Base-by-base conservation (phyloP, 2,797 vertebrate species). In the Numenius phaeopus region DNA sequence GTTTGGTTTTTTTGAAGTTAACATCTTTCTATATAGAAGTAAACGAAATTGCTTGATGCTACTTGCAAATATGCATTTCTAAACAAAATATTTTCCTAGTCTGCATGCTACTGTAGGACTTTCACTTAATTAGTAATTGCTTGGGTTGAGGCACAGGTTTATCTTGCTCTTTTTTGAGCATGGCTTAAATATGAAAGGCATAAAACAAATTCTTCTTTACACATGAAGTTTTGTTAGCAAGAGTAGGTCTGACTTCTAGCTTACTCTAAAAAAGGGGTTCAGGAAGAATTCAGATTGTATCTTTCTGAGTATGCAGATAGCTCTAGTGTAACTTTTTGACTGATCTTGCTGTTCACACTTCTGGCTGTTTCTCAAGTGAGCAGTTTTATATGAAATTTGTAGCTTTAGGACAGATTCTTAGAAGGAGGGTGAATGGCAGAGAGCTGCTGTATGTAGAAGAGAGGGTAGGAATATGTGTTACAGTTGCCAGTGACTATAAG, bases 71-170 rank as follows among this genome's bases (percentile, higher is more conserved):
- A 32, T 0, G 8, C 4, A 7, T 85, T 89, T 71, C 27, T 80
- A 14, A 95, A 65, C 64, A 72, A 71, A 82, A 89, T 26, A 5
- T 54, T 93, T 89, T 83, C 32, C 58, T 72, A 46, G 49, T 77
- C 55, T 70, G 57, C 37, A 8, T 82, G 50, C 29, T 69, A 12
- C 57, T 75, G 4, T 64, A 75, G 32, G 76, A 85, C 78, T 97
- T 91, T n/a, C 20, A 59, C 66, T 84, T 89, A 66, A 88, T 92
- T 83, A 92, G 88, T 46, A 78, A 61, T 94, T 89, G 32, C 49
- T 71, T 23, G 52, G 18, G 81, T 84, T 84, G 88, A 92, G 61
- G 47, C 78, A 71, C 93, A 95, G 89, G 92, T 96, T 95, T 92
- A 49, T 96, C 86, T 89, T 90, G 89, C 75, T 96, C 40, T 42